These are phyloP conservation scores for Platyrinchus mystaceus DNA, from an alignment of 2,797 vertebrate genomes.

Conservation along the genomic window DNA sequence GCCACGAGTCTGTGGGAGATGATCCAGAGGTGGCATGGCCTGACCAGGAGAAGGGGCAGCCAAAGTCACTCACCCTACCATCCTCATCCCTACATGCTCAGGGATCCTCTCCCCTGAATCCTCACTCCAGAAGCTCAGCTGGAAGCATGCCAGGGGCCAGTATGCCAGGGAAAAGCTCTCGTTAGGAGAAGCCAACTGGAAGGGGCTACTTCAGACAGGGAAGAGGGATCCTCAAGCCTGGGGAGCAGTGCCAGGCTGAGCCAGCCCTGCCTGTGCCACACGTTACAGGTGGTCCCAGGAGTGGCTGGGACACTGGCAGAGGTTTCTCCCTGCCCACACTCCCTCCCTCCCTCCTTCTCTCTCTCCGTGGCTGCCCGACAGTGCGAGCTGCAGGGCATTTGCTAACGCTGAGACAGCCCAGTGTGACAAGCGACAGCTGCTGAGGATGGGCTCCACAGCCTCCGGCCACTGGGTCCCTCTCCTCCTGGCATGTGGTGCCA, in stretches of 20 bases:
- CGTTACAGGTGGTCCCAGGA: accelerated
- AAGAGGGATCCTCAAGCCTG: neutral
- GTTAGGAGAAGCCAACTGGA: neutral
- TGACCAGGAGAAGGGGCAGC: neutral
- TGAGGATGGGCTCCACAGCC: accelerated
- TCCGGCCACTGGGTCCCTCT: neutral
- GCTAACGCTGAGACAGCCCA: neutral
- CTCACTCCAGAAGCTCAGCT: neutral
- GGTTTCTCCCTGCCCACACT: neutral
- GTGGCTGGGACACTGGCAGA: neutral
- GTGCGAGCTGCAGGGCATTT: neutral
- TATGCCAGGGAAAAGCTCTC: neutral
- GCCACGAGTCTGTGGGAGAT: neutral
- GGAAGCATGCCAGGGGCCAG: neutral
- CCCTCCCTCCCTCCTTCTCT: neutral
- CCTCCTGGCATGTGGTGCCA: accelerated
- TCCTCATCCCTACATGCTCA: neutral
- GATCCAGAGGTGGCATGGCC: neutral
- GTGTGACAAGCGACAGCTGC: neutral
- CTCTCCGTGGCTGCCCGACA: accelerated
- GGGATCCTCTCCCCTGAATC: neutral
- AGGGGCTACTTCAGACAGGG: neutral
- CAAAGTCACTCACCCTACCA: neutral
- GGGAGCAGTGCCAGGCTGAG: neutral
- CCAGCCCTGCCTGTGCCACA: neutral